Evolutionary conservation across 2,113 vertebrate species (phyloP).

Genomic region (Marcusenius ussheri): DNA sequence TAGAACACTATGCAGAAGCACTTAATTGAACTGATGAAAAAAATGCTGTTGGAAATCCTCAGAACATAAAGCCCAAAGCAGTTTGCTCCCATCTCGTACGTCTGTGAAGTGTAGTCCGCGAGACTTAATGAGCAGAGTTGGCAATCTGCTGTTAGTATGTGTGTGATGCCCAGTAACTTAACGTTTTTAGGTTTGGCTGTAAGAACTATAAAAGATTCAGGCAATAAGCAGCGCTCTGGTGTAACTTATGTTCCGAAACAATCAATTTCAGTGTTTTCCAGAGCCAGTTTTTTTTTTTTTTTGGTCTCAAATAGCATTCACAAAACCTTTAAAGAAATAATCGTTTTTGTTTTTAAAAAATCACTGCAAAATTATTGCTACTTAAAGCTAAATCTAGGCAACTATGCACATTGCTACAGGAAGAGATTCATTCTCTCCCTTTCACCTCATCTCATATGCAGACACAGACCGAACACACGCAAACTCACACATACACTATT

Average conservation of each 20-base stretch:
- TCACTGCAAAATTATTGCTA: neutral
- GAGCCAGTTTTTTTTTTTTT: neutral
- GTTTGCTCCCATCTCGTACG: slow-evolving; percentile 37
- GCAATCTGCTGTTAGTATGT: slow-evolving; percentile 32
- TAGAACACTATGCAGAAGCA: neutral
- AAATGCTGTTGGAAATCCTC: slow-evolving; percentile 14
- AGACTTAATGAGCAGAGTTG: slow-evolving; percentile 47
- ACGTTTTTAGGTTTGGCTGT: slow-evolving; percentile 38
- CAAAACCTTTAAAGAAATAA: neutral
- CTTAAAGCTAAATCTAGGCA: neutral
- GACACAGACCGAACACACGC: neutral
- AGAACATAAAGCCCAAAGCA: slow-evolving; percentile 29
- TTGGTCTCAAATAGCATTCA: neutral
- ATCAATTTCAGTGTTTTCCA: neutral
- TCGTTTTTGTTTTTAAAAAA: neutral
- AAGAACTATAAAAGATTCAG: slow-evolving; percentile 40
- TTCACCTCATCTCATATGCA: neutral
- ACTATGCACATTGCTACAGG: neutral
- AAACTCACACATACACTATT: neutral
- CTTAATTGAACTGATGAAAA: neutral
- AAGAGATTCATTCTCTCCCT: neutral
- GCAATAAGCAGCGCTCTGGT: slow-evolving; percentile 12
- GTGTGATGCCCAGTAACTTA: slow-evolving; percentile 41
- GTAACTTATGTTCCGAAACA: neutral
- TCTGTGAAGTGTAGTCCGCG: slow-evolving; percentile 42